phyloP scores from a whole-genome alignment of 2,113 vertebrate genomes.

The Halcyon malimbica region DNA sequence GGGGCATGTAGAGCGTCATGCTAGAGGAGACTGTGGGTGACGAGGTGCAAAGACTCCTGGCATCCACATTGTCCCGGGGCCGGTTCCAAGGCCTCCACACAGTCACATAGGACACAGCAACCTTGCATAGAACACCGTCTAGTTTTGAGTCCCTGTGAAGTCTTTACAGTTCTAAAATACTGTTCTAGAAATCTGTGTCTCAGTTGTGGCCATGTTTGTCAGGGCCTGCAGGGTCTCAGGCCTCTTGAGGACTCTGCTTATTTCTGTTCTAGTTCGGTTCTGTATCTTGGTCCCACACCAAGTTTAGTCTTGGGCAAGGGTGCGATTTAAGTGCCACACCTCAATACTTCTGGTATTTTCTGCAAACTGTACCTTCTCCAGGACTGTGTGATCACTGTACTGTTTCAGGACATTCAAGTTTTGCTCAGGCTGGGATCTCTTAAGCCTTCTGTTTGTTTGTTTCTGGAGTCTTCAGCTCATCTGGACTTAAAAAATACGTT shows the following conservation, averaged over 20 bases:
- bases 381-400: fast-evolving
- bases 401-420: not conserved
- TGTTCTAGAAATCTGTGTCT: not conserved
- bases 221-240: not conserved
- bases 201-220: not conserved
- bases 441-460: not conserved
- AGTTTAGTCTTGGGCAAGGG: not conserved
- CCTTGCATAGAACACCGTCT: not conserved
- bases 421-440: not conserved
- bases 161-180: not conserved
- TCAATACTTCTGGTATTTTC: not conserved
- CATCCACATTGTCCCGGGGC: not conserved
- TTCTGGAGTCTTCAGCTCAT: not conserved
- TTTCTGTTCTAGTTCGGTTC: not conserved
- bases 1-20: not conserved
- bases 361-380: not conserved
- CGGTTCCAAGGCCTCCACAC: not conserved
- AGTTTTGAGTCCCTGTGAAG: not conserved
- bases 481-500: not conserved
- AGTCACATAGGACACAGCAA: not conserved
- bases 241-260: not conserved
- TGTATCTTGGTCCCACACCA: not conserved
- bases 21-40: not conserved
- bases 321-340: not conserved
- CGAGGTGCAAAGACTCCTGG: not conserved